Evolutionary conservation across 2,797 vertebrate genomes (phyloP).

Genomic region (Megaceryle alcyon): DNA sequence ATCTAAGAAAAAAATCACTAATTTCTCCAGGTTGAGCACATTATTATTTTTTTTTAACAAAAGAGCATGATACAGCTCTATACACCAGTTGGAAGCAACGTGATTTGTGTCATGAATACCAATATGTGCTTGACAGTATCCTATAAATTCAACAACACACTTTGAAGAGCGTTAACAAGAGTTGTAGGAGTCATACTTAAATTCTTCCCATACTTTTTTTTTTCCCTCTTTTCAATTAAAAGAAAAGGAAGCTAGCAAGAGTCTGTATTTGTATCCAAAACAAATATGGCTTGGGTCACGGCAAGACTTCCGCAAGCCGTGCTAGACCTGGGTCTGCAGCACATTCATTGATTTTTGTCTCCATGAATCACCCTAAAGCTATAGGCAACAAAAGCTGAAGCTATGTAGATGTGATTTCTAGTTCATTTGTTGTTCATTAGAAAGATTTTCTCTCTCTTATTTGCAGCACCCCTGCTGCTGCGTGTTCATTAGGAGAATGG

Average conservation of each 20-base stretch:
- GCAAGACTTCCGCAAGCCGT: neutral
- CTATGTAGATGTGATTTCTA: slow-evolving; percentile 65
- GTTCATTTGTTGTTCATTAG: slow-evolving; percentile 76
- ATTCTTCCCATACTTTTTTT: neutral
- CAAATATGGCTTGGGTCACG: slow-evolving; percentile 57
- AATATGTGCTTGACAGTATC: slow-evolving; percentile 51
- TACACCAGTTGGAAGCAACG: slow-evolving; percentile 44
- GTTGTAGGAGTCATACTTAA: slow-evolving; percentile 33
- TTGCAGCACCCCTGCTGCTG: slow-evolving; percentile 68
- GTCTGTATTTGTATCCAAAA: slow-evolving; percentile 64
- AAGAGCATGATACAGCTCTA: slow-evolving; percentile 46
- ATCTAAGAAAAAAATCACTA: neutral
- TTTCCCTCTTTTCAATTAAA: slow-evolving; percentile 10
- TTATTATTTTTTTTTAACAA: slow-evolving; percentile 53
- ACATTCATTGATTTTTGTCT: slow-evolving; percentile 61
- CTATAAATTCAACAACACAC: slow-evolving; percentile 50
- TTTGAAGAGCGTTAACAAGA: slow-evolving; percentile 50
- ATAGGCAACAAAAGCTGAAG: slow-evolving; percentile 68
- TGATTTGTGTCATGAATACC: slow-evolving; percentile 64
- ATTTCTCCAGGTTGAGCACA: slow-evolving; percentile 5
- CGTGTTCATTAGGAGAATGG: slow-evolving; percentile 72
- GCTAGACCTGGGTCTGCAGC: slow-evolving; percentile 33
- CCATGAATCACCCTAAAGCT: slow-evolving; percentile 64
- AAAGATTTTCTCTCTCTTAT: slow-evolving; percentile 73
- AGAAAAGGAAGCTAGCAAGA: slow-evolving; percentile 38